Conservation (phyloP, 30 jellyfish, hydroid and myxozoan genomes). For the Calvadosia cruxmelitensis region DNA sequence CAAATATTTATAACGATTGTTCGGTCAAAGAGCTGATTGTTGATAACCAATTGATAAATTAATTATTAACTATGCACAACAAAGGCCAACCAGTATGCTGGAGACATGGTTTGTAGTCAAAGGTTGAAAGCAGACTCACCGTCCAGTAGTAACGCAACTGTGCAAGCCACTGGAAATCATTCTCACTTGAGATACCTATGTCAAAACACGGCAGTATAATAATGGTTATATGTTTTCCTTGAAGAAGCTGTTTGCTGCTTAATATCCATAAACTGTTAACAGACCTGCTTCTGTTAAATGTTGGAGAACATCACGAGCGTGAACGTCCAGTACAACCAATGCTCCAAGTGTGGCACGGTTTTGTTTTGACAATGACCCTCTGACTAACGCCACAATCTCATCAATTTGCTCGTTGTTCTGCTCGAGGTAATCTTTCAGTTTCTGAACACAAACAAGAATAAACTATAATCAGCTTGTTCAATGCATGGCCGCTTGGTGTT, state of each 20-base stretch:
- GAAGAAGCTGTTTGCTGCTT: too few species aligned
- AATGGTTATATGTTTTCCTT: too few species aligned
- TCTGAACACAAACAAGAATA: conserved; percentile 10
- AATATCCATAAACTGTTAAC: too few species aligned
- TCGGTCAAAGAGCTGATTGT: too few species aligned
- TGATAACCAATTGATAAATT: too few species aligned
- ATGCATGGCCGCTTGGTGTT: too few species aligned
- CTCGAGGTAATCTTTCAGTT: conserved; percentile 52
- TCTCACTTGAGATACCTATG: conserved; percentile 71
- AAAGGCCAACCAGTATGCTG: too few species aligned
- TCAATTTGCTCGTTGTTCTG: conserved; percentile 77
- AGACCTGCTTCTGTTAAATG: conserved; percentile 64
- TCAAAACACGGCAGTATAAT: background rate
- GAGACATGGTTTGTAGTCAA: background rate
- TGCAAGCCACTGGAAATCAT: conserved; percentile 95
- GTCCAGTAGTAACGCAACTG: conserved; percentile 94
- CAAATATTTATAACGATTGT: too few species aligned
- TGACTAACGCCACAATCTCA: conserved; percentile 91
- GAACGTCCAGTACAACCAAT: conserved; percentile 94
- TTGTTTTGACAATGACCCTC: conserved; percentile 90
- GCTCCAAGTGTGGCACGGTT: conserved; percentile 98
- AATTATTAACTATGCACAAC: too few species aligned
- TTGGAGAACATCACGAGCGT: conserved; percentile 85
- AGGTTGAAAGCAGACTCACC: conserved; percentile 27
- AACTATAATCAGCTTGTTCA: background rate